Evolutionary conservation across 2,113 vertebrate species (phyloP).

Genomic region (Colinus virginianus): DNA sequence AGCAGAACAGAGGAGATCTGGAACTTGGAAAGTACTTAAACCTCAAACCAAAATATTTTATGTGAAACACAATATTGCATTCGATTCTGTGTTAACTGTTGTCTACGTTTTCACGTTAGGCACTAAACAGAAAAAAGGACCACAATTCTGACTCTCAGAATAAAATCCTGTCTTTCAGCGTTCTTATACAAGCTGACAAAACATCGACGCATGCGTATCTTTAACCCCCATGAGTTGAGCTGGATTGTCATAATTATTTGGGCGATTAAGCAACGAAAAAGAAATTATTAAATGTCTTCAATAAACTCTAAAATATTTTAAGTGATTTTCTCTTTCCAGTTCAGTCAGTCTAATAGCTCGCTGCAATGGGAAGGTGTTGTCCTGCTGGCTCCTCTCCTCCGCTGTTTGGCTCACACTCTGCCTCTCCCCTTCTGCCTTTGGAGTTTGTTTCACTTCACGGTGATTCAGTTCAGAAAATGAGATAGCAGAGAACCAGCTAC

Average conservation of each 20-base stretch:
- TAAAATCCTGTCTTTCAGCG: not conserved
- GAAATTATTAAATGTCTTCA: accelerated
- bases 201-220: not conserved
- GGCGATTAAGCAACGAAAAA: not conserved
- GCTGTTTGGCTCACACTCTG: not conserved
- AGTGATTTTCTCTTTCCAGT: not conserved
- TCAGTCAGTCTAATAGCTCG: not conserved
- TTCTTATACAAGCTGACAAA: not conserved
- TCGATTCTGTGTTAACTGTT: constrained; percentile 6
- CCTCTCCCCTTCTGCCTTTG: not conserved
- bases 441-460: not conserved
- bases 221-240: not conserved
- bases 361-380: not conserved
- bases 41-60: constrained; percentile 42
- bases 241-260: not conserved
- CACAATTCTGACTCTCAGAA: not conserved
- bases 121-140: not conserved
- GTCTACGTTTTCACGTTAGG: not conserved
- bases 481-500: not conserved
- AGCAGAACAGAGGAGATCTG: constrained; percentile 29
- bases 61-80: constrained; percentile 19
- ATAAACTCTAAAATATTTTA: not conserved
- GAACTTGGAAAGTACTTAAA: constrained; percentile 35
- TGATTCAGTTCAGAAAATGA: constrained; percentile 42
- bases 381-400: not conserved